Base-by-base conservation (phyloP, 1,140 invertebrate species). In the Asobara japonica region DNA sequence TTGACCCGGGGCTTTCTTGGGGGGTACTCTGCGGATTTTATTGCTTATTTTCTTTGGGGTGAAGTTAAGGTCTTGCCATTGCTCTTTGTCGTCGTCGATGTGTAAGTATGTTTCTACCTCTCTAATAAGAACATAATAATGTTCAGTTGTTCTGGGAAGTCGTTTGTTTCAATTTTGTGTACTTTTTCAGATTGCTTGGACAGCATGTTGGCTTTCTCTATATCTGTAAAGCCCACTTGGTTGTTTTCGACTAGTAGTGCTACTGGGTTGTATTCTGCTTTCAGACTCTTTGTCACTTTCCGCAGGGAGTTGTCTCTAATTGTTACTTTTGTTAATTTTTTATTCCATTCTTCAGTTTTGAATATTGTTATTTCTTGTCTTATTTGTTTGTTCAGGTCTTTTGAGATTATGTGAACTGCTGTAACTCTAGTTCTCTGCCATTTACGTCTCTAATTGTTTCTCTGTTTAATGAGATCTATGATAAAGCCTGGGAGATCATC, bases 1-100 rank as follows among this genome's bases (percentile, higher is more conserved):
- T 5, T 56, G 48, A 0, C 84, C 83, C 10, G 83, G 79, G 1
- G 80, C 77, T 77, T 82, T 83, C 29, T 76, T 76, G 10, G 68
- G 61, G 70, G 71, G 76, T 6, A 72, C 61, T 64, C 68, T 73
- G 70, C 70, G 72, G 18, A 76, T 74, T 13, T 68, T 71, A 8
- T 31, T 67, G 65, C 71, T 65, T 18, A 76, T 61, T 73, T 79
- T 74, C 2, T 7, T 31, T 0, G 73, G 60, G 10, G 41, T 7
- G 16, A 18, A 11, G 3, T 48, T n/a, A 4, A 18, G 41, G 10
- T n/a, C 16, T 11, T 48, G 5, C 3, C 10, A 48, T 48, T n/a
- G 10, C 4, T n/a, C n/a, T n/a, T n/a, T n/a, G n/a, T 48, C 41
- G 4, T 11, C 16, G 41, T 48, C 16, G 41, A 7, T 48, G 5